Conservation (phyloP, 2,888 invertebrate genomes). For the Globia sparganii region DNA sequence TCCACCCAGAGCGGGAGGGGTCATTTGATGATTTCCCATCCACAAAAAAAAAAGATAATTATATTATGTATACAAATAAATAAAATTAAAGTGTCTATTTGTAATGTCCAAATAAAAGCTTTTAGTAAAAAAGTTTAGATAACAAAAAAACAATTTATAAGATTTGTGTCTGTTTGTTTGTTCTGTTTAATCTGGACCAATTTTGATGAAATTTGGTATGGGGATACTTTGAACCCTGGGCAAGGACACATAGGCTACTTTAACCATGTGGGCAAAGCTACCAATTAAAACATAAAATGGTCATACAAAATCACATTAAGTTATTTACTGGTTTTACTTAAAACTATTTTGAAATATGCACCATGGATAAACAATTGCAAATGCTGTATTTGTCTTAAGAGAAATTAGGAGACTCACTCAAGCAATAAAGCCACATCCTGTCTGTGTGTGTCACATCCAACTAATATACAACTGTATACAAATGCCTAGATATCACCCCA, state of each 20-base stretch:
- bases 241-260: neutral
- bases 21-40: too few species aligned
- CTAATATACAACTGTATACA: slow-evolving; percentile 15
- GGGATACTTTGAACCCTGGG: neutral
- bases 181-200: neutral
- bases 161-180: too few species aligned
- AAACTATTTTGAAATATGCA: neutral
- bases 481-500: slow-evolving; percentile 1
- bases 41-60: too few species aligned
- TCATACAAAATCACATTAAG: neutral
- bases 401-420: slow-evolving; percentile 46
- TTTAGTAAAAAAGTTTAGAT: neutral
- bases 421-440: slow-evolving; percentile 54
- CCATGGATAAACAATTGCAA: slow-evolving; percentile 13
- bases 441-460: slow-evolving; percentile 43
- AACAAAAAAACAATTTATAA: too few species aligned
- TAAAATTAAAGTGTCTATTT: too few species aligned
- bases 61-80: neutral
- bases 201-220: neutral
- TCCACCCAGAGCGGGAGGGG: too few species aligned
- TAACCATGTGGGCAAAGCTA: neutral
- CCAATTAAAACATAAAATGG: neutral
- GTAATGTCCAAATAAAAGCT: too few species aligned
- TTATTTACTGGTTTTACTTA: slow-evolving; percentile 16
- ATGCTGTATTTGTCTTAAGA: slow-evolving; percentile 12